Evolutionary conservation across 2,797 vertebrate genomes (phyloP).

Genomic region (Acanthopagrus latus): DNA sequence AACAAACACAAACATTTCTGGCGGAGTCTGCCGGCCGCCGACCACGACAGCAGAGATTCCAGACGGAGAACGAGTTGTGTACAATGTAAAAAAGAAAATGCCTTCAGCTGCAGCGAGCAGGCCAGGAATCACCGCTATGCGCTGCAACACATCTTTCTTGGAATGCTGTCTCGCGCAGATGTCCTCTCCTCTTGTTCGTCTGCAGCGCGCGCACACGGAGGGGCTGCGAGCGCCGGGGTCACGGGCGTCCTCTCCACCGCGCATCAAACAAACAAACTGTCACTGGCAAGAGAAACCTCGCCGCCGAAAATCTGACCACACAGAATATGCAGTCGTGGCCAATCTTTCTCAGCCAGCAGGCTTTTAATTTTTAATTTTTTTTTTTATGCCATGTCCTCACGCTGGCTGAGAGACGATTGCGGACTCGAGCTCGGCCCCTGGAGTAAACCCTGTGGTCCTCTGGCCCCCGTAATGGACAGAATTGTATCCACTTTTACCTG

Average conservation of each 20-base stretch:
- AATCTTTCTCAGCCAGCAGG: background rate
- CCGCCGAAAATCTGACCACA: conserved; percentile 27
- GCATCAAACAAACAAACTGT: conserved; percentile 42
- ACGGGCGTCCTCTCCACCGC: conserved; percentile 4
- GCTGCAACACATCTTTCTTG: conserved; percentile 6
- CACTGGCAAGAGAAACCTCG: conserved; percentile 6
- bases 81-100: background rate
- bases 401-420: background rate
- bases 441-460: conserved; percentile 5
- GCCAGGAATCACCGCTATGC: background rate
- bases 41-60: background rate
- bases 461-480: background rate
- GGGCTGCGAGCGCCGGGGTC: conserved; percentile 1
- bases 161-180: conserved; percentile 39
- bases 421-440: background rate
- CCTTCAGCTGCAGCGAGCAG: background rate
- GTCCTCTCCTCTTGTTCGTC: conserved; percentile 23
- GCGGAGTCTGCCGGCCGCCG: background rate
- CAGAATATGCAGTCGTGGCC: background rate
- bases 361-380: background rate
- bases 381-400: conserved; percentile 26
- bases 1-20: background rate
- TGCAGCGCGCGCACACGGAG: background rate
- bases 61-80: background rate
- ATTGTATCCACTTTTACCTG: conserved; percentile 3